Evolutionary conservation across 2,113 vertebrate genomes (phyloP), one percentile per base, ranked within the genome.

Genomic region (Alectura lathami): DNA sequence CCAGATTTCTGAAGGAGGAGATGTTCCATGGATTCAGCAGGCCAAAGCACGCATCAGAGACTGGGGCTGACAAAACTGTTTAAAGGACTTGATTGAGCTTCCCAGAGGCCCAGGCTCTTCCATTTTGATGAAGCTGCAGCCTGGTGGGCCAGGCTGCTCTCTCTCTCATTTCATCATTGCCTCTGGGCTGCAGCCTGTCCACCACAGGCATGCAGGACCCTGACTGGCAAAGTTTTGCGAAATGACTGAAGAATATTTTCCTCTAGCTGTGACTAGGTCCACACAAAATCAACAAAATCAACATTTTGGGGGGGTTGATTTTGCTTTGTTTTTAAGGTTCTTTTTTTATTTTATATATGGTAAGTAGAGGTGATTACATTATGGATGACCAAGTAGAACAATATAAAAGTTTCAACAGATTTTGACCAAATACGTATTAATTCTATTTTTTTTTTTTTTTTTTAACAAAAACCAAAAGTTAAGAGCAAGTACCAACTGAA

Each of bases 11-110:
- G 17, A 83, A 10, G 27, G 18, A 83, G 45, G 29, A 64, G 40
- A 36, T 0, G 0, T 40, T 42, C 66, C 1, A 0, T 32, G 47
- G 64, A 62, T 70, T 66, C 68, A 77, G 14, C 4, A 26, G 17
- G 48, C n/a, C 34, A 75, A 80, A 83, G 53, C 14, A 1, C 62
- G 53, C 43, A 26, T 38, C 32, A 30, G 27, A 57, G 59, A 26
- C 76, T 48, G 14, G 22, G n/a, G 51, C 60, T 91, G 73, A 70
- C 29, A 67, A 96, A 96, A 45, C 20, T n/a, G 2, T 57, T n/a
- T n/a, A n/a, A n/a, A n/a, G n/a, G n/a, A n/a, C n/a, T n/a, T n/a
- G n/a, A n/a, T n/a, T n/a, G 69, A 74, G 59, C 2, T 86, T 77
- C 38, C n/a, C 59, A 79, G 73, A 86, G 80, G 77, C 15, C 18